Evolutionary conservation across 2,113 vertebrate genomes (phyloP).

Genomic region (Cinclus mexicanus): DNA sequence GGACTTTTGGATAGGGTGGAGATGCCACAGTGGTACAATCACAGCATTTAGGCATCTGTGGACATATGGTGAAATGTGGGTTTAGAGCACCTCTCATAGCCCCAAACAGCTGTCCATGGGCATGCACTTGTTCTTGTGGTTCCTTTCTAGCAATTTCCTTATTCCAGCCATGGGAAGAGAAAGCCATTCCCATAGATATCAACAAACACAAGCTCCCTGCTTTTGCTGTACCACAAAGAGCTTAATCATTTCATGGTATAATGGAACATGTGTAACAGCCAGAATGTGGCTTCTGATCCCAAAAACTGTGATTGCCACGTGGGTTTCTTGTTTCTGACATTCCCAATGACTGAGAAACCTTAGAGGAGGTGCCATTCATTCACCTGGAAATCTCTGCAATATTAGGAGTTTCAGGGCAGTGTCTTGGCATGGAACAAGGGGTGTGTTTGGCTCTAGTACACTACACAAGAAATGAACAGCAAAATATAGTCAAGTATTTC

Average conservation of each 20-base stretch:
- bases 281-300: neutral
- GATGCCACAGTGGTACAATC: neutral
- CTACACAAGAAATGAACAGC: neutral
- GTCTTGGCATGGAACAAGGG: neutral
- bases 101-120: neutral
- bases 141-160: neutral
- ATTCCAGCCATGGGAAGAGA: neutral
- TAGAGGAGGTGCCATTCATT: neutral
- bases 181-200: neutral
- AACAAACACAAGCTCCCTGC: neutral
- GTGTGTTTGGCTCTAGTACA: neutral
- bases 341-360: neutral
- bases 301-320: neutral
- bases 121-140: fast-evolving
- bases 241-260: fast-evolving
- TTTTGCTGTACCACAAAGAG: neutral
- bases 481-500: neutral
- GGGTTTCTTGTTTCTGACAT: neutral
- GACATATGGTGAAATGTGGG: fast-evolving
- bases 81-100: neutral
- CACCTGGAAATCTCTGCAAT: neutral
- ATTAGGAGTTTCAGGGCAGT: neutral
- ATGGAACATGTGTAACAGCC: neutral
- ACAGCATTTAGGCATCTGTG: neutral
- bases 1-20: neutral